Evolutionary conservation across 2,888 invertebrate genomes (phyloP).

Genomic region (Gortyna flavago): DNA sequence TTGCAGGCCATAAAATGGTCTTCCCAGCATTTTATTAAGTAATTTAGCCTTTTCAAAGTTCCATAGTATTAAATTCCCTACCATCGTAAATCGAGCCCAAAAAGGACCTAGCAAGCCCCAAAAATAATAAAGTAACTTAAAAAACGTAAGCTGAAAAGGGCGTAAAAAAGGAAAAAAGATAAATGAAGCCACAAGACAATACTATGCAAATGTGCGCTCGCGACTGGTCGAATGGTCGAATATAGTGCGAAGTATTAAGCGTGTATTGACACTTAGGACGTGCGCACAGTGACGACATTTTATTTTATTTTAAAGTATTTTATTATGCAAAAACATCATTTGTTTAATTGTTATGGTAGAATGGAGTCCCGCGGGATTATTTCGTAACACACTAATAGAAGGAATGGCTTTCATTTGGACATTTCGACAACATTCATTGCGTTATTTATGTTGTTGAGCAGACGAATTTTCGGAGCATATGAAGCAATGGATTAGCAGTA

Average conservation of each 20-base stretch:
- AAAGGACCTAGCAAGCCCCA: constrained; percentile 46
- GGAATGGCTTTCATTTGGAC: too few relatives aligned
- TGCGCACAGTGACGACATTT: constrained; percentile 28
- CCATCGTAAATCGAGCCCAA: constrained; percentile 50
- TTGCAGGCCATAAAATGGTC: background rate
- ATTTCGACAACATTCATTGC: too few relatives aligned
- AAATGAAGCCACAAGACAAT: constrained; percentile 69
- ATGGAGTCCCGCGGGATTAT: too few relatives aligned
- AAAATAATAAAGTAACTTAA: constrained; percentile 66
- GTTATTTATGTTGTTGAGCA: too few relatives aligned
- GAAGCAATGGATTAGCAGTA: too few relatives aligned
- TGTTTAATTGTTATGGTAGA: background rate
- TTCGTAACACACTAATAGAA: too few relatives aligned
- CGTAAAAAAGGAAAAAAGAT: constrained; percentile 57
- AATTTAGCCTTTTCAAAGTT: constrained; percentile 20
- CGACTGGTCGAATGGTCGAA: constrained; percentile 60
- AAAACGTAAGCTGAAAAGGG: constrained; percentile 64
- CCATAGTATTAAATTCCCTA: constrained; percentile 27
- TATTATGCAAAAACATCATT: background rate
- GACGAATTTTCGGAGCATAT: too few relatives aligned
- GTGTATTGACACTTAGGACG: constrained; percentile 55
- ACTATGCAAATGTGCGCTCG: constrained; percentile 68
- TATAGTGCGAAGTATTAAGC: constrained; percentile 69
- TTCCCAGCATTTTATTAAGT: constrained; percentile 3
- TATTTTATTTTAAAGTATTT: background rate